phyloP scores from a whole-genome alignment of 2,113 vertebrate genomes.

The Cygnus buccinator region DNA sequence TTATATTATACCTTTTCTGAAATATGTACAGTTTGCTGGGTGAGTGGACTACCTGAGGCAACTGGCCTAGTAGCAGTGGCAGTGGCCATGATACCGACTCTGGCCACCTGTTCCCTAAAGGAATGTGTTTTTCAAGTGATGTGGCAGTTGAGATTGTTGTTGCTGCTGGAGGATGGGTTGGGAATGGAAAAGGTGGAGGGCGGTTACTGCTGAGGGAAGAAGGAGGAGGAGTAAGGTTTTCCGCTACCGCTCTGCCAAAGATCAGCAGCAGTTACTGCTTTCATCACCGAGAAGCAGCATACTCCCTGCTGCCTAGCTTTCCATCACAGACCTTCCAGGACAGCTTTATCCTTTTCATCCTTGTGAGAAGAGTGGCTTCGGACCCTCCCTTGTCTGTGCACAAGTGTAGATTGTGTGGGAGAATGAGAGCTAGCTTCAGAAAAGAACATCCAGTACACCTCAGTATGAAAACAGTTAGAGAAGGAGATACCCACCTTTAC shows the following conservation, averaged over 20 bases:
- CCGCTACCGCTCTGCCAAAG: not conserved
- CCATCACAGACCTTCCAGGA: not conserved
- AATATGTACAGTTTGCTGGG: not conserved
- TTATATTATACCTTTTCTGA: not conserved
- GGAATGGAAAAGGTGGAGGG: not conserved
- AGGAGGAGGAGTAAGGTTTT: not conserved
- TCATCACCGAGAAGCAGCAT: not conserved
- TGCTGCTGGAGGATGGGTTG: not conserved
- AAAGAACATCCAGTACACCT: not conserved
- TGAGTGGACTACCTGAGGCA: not conserved
- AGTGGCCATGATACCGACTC: not conserved
- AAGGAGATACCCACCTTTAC: not conserved
- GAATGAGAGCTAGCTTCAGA: not conserved
- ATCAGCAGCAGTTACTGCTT: not conserved
- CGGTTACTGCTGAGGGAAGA: not conserved
- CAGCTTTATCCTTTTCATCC: not conserved
- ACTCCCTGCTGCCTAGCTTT: not conserved
- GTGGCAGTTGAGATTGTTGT: not conserved
- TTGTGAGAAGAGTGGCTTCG: not conserved
- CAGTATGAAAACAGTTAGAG: not conserved
- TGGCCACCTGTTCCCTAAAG: not conserved
- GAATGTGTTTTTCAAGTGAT: rapidly evolving
- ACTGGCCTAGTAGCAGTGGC: not conserved
- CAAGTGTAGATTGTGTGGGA: not conserved
- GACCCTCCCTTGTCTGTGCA: not conserved